Conservation (phyloP, 2,888 invertebrate species). For the Odontomyia ornata region DNA sequence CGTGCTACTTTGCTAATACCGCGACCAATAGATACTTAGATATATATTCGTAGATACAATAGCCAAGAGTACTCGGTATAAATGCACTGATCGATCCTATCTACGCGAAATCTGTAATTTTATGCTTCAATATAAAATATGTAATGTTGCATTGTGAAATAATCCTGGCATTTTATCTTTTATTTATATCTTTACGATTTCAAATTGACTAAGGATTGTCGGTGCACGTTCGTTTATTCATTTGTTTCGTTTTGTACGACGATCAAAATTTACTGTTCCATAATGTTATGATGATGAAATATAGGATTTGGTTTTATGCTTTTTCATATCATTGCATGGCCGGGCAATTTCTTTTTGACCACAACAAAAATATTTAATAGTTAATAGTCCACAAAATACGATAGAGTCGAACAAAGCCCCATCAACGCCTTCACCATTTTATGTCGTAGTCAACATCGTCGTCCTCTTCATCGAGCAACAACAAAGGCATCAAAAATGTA, state of each 20-base stretch:
- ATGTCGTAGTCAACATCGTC: too few species aligned
- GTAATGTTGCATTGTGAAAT: conserved; percentile 9
- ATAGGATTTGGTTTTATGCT: not conserved
- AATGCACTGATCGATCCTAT: not conserved
- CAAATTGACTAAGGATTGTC: not conserved
- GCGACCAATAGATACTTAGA: not conserved
- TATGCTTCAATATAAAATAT: conserved; percentile 8
- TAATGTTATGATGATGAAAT: not conserved
- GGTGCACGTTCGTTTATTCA: not conserved
- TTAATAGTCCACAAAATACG: not conserved
- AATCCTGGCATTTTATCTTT: conserved; percentile 23
- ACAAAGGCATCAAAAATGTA: not conserved
- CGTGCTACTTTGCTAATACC: not conserved
- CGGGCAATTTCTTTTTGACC: conserved; percentile 5
- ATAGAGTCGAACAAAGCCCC: not conserved
- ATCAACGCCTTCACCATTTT: too few species aligned
- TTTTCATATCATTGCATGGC: not conserved
- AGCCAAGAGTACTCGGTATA: too few species aligned
- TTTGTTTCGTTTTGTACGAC: not conserved
- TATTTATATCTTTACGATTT: conserved; percentile 2
- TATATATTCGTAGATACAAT: not conserved
- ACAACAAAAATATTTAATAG: not conserved
- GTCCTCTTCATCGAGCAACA: not conserved
- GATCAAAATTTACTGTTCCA: not conserved
- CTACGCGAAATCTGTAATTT: not conserved